These are phyloP conservation scores for Amphimallon solstitiale DNA, from an alignment of 2,888 invertebrate genomes.

Conservation along the genomic window DNA sequence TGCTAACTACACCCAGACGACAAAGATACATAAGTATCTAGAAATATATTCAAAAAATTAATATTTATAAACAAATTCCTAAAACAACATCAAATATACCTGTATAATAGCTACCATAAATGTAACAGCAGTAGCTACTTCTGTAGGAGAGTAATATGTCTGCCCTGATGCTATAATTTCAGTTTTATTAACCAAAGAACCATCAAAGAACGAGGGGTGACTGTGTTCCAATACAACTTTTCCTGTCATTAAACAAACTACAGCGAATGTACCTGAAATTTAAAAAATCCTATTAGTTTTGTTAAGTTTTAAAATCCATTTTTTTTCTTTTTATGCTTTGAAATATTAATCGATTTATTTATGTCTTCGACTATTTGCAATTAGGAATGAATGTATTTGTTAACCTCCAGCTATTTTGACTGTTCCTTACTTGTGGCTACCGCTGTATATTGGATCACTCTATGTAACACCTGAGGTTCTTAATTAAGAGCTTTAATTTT, in stretches of 20 bases:
- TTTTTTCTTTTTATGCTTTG: no score
- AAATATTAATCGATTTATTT: no score
- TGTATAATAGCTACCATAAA: conserved; percentile 80
- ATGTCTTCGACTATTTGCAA: no score
- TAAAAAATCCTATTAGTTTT: no score
- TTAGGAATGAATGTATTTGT: no score
- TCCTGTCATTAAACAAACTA: conserved; percentile 90
- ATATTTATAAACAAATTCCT: background rate
- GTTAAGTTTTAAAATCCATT: no score
- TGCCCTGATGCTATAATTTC: conserved; percentile 35
- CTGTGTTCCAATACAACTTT: conserved; percentile 72
- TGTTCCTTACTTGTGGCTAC: no score
- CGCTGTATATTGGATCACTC: no score
- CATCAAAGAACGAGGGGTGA: conserved; percentile 53
- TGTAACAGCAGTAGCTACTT: conserved; percentile 81
- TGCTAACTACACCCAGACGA: conserved; percentile 69
- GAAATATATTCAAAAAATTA: conserved; percentile 43
- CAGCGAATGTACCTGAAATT: conserved; percentile 79
- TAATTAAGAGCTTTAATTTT: no score
- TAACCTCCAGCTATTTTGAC: no score
- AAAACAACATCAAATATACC: conserved; percentile 66
- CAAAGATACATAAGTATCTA: conserved; percentile 73
- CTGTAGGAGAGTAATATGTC: conserved; percentile 63
- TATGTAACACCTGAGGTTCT: no score
- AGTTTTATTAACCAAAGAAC: conserved; percentile 40